These are phyloP conservation scores for Blastobasis lacticolella DNA, from an alignment of 2,888 invertebrate genomes.

Conservation along the genomic window DNA sequence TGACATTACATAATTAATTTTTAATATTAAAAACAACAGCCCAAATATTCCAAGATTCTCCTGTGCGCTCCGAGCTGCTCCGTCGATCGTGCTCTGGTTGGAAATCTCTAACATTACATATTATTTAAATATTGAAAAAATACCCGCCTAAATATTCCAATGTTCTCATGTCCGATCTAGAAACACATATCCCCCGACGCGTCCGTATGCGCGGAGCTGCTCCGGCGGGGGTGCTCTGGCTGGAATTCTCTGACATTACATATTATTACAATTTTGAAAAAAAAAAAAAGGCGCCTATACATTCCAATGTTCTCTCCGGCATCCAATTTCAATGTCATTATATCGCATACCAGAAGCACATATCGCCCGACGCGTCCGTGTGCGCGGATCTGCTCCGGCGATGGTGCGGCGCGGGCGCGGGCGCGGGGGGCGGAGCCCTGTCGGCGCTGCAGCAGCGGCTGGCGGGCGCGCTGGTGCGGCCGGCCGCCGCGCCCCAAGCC, in stretches of 20 bases:
- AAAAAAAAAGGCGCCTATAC: background rate
- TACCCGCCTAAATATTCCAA: background rate
- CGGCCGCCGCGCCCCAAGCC: constrained; percentile 20
- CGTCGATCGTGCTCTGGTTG: constrained; percentile 27
- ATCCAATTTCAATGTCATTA: too few species aligned
- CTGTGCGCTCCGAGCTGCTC: constrained; percentile 24
- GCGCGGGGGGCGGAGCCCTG: constrained; percentile 28
- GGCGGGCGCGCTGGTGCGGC: constrained; percentile 33
- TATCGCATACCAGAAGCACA: too few species aligned
- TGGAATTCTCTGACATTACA: too few species aligned
- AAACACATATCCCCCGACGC: constrained; percentile 39
- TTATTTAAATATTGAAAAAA: too few species aligned
- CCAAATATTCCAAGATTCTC: constrained; percentile 22
- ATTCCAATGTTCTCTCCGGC: background rate
- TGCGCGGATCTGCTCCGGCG: constrained; percentile 25
- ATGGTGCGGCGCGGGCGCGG: constrained; percentile 21
- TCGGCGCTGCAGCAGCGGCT: constrained; percentile 39
- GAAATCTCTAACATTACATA: too few species aligned
- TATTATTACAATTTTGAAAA: too few species aligned
- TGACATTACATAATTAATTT: too few species aligned
- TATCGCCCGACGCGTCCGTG: constrained; percentile 27
- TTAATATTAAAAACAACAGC: too few species aligned
- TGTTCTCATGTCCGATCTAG: constrained; percentile 18
- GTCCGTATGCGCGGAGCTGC: constrained; percentile 20
- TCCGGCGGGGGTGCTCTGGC: constrained; percentile 24